Base-by-base conservation (phyloP, 2,113 vertebrate species). In the Bothrops jararaca region DNA sequence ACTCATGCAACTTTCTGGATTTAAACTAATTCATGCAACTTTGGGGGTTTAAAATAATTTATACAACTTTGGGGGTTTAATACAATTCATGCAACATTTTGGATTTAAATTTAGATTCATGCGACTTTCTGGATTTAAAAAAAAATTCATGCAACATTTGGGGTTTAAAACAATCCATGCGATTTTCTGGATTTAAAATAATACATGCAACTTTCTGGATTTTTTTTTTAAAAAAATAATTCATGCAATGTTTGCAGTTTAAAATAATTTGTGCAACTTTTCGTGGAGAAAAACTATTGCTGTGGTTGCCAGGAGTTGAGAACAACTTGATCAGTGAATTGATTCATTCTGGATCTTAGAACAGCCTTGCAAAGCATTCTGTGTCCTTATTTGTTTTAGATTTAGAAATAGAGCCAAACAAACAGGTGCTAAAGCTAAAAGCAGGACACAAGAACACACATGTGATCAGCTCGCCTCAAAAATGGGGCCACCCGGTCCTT, bases 391-490 rank as follows among this genome's bases (percentile, higher is more conserved):
- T 3, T 39, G 69, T 74, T 74, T 74, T 39, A 74, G n/a, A 74
- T 74, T 74, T 74, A 74, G 15, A 74, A 74, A 2, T 3, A 18
- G 64, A 74, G 69, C 8, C 69, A 74, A n/a, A 74, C 15, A 39
- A 74, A 20, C n/a, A 18, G 29, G 4, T n/a, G 64, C 15, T 69
- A 13, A 69, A 20, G 69, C n/a, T 74, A 74, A 74, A 74, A 39
- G 15, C n/a, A 39, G 7, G 6, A 5, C 18, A n/a, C 5, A 0
- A 39, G 13, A 34, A 20, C 5, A 20, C 2, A 39, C 15, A 3
- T 1, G n/a, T 6, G n/a, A 5, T 74, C 6, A 80, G 3, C 34
- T 80, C n/a, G 0, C 69, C 34, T 80, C n/a, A 80, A 39, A 80
- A 80, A 80, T 8, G 18, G 69, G 15, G 6, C n/a, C 5, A 3